These are phyloP conservation scores for Cotesia vestalis DNA, from an alignment of 1,140 invertebrate genomes.

Conservation along the genomic window DNA sequence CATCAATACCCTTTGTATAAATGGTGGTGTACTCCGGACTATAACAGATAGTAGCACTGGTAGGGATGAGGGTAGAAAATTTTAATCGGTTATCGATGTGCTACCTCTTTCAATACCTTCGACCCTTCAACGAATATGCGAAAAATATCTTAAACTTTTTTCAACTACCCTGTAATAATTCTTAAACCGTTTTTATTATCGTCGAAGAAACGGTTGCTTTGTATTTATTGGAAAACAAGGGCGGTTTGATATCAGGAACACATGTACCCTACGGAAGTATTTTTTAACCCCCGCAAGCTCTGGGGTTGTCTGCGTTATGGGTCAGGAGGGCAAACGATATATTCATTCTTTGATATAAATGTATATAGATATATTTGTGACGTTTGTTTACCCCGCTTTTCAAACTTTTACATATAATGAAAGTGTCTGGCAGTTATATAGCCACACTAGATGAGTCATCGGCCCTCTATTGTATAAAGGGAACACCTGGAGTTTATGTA, in stretches of 20 bases:
- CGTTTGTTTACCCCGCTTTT: constrained; percentile 33
- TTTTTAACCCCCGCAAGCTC: constrained; percentile 50
- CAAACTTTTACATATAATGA: constrained; percentile 43
- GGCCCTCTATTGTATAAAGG: constrained; percentile 13
- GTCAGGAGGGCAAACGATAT: not conserved
- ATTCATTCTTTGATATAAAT: constrained; percentile 1
- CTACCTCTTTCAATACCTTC: constrained; percentile 8
- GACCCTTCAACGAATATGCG: constrained; percentile 4
- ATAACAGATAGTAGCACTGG: not conserved
- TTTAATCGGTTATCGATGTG: not conserved
- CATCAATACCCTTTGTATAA: constrained; percentile 35
- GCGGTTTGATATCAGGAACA: constrained; percentile 60
- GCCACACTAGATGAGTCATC: constrained; percentile 42
- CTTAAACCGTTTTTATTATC: not conserved
- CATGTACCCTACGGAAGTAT: constrained; percentile 50
- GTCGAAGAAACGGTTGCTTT: constrained; percentile 44
- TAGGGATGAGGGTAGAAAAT: not conserved
- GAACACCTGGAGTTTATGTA: constrained; percentile 11
- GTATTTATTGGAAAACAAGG: constrained; percentile 66
- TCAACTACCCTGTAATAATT: not conserved
- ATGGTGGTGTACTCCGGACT: constrained; percentile 20
- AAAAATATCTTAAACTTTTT: constrained; percentile 7
- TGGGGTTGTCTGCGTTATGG: constrained; percentile 43
- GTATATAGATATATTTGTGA: constrained; percentile 29
- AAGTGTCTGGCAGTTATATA: not conserved